Base-by-base conservation (phyloP, 2,797 vertebrate genomes). In the Molossus alvarezi region DNA sequence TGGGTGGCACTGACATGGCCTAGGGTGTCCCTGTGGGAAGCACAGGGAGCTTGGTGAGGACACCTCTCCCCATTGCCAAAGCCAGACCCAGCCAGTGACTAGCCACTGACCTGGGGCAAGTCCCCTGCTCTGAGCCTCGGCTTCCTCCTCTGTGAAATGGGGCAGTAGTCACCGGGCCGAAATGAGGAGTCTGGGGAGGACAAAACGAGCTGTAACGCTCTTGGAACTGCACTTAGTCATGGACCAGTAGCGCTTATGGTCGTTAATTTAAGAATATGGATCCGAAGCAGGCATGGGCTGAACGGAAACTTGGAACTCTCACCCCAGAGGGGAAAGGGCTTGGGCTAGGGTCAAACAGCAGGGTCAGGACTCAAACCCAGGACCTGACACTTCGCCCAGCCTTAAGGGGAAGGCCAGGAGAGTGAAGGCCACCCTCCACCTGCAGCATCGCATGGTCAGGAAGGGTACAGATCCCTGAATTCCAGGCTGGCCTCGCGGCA, bases 201-300 rank as follows among this genome's bases (percentile, higher is more conserved):
- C 5, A 23, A 4, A 17, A 23, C n/a, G 51, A 13, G 45, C 41
- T 0, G 0, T 3, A 1, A 25, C 65, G 23, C 48, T 13, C 67
- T 6, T 15, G 6, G 15, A 9, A 14, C 76, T 2, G 76, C n/a
- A 37, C 57, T 5, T 17, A 55, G 55, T 14, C 55, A 21, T 2
- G 0, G 18, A 45, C 15, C 14, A 21, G 18, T n/a, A 37, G 23
- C 27, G 2, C 23, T 25, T 6, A 10, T 1, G 0, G 0, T 12
- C 4, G 29, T 33, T 14, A 37, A 18, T 2, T 58, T 17, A 18
- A 11, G 4, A 12, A 9, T 9, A 17, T 62, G 48, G 29, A 9
- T 11, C 25, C 48, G 25, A 62, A 51, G 25, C 9, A 14, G 18
- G 11, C 6, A 8, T 7, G 17, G 20, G 29, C 76, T 12, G 29